Percentiles rank a stretch among this genome's conserved stretches.
These are phyloP conservation scores for Pinctada fucata DNA, from an alignment of 2,888 invertebrate species.

Conservation along the genomic window DNA sequence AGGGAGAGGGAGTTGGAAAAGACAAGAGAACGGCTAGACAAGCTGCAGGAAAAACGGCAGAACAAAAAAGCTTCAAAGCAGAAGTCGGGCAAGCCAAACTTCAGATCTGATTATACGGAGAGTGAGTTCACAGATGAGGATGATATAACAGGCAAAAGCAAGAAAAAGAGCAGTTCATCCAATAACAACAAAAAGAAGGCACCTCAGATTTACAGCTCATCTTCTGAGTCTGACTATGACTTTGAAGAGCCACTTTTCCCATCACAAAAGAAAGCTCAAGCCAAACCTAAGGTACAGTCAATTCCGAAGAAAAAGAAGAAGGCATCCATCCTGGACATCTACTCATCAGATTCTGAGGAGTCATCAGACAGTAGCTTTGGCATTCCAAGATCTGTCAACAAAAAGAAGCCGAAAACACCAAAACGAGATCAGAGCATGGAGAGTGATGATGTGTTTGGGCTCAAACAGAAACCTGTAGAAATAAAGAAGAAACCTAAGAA, in stretches of 20 bases:
- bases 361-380: constrained; percentile 33
- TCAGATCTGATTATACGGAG: constrained; percentile 57
- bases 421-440: constrained; percentile 46
- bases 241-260: constrained; percentile 15
- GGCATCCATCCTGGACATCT: constrained; percentile 52
- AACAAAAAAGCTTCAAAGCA: constrained; percentile 51
- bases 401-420: constrained; percentile 43
- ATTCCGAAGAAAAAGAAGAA: constrained; percentile 41
- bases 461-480: constrained; percentile 7
- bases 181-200: constrained; percentile 30
- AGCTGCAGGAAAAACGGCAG: constrained; percentile 61
- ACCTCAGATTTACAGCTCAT: constrained; percentile 29
- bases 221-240: constrained; percentile 21
- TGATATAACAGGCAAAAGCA: constrained; percentile 35
- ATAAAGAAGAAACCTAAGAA: constrained; percentile 22
- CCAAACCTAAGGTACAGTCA: constrained; percentile 13
- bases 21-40: constrained; percentile 54
- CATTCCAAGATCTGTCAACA: constrained; percentile 35
- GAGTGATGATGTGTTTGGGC: constrained; percentile 45
- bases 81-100: constrained; percentile 51
- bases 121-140: constrained; percentile 33
- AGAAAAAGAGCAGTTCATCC: constrained; percentile 41
- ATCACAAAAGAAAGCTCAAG: constrained; percentile 17
- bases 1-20: constrained; percentile 53
- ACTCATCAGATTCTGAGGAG: constrained; percentile 50